These are phyloP conservation scores for Eulemur macaco DNA, from an alignment of 2,113 vertebrate genomes.

Conservation along the genomic window DNA sequence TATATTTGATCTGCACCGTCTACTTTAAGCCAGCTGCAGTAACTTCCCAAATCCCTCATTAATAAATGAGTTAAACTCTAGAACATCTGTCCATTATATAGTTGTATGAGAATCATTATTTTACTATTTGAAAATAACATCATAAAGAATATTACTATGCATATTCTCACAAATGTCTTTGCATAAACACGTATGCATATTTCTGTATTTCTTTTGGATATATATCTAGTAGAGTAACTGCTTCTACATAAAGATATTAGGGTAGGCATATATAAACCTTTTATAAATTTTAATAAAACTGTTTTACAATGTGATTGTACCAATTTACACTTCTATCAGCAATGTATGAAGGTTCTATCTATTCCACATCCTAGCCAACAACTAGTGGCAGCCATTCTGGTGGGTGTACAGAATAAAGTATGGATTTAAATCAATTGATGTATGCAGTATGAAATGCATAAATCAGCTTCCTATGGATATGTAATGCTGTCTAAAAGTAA, in stretches of 20 bases:
- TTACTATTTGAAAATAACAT: not conserved
- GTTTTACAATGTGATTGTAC: not conserved
- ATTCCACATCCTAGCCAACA: not conserved
- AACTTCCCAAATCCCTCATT: conserved; percentile 14
- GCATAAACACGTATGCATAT: not conserved
- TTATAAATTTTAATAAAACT: not conserved
- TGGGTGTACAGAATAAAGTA: not conserved
- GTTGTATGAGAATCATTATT: not conserved
- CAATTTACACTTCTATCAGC: not conserved
- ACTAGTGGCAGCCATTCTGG: not conserved
- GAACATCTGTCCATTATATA: not conserved
- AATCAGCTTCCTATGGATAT: conserved; percentile 5
- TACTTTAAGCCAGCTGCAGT: not conserved
- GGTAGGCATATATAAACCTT: not conserved
- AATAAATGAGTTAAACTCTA: not conserved
- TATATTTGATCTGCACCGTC: not conserved
- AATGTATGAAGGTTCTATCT: not conserved
- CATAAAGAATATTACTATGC: not conserved
- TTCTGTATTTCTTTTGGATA: not conserved
- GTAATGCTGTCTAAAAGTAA: conserved; percentile 26
- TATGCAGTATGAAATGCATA: conserved; percentile 22
- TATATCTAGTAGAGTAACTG: not conserved
- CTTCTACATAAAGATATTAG: not conserved
- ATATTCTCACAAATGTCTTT: not conserved
- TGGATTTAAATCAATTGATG: not conserved